Evolutionary conservation across 2,113 vertebrate species (phyloP).

Genomic region (Nymphicus hollandicus): DNA sequence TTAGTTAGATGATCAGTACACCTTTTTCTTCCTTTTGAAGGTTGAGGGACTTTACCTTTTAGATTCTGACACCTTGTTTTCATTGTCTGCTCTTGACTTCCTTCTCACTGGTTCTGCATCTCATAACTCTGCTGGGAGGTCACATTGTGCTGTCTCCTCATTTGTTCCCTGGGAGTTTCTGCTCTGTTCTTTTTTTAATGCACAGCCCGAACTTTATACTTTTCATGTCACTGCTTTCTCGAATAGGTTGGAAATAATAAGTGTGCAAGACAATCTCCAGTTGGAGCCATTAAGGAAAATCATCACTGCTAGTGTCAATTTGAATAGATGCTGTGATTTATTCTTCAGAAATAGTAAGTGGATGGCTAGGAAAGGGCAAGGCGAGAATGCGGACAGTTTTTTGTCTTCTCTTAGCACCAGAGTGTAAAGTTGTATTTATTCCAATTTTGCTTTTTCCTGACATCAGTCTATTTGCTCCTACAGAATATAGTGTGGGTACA

Average conservation of each 20-base stretch:
- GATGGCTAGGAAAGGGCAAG: not conserved
- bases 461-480: not conserved
- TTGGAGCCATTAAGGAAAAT: not conserved
- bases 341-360: not conserved
- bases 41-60: constrained; percentile 20
- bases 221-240: not conserved
- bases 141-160: not conserved
- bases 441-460: not conserved
- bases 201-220: not conserved
- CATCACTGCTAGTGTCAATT: not conserved
- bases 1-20: not conserved
- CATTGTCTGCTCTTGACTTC: not conserved
- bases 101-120: not conserved
- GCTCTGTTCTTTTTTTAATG: too few relatives aligned
- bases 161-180: not conserved
- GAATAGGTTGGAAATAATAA: not conserved
- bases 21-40: not conserved
- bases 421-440: not conserved
- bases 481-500: not conserved
- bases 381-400: not conserved
- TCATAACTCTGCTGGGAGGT: not conserved
- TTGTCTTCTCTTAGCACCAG: not conserved
- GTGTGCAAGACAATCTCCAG: not conserved
- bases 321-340: not conserved
- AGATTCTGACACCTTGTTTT: not conserved